Conservation (phyloP, 1,140 invertebrate species). For the Chymomyza costata region DNA sequence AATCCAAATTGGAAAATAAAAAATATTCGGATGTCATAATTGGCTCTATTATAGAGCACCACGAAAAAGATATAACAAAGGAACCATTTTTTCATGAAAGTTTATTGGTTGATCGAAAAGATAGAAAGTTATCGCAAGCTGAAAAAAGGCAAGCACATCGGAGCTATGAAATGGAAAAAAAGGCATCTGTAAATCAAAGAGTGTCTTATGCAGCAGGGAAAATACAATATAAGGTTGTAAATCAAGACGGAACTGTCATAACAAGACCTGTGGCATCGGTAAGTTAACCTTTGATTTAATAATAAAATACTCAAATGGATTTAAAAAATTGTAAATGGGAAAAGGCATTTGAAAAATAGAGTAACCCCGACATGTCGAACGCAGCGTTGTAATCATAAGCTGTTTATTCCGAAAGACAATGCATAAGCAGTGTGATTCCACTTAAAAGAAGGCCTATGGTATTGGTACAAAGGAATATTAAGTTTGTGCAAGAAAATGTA, state of each 20-base stretch:
- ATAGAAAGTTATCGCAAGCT: conserved; percentile 94
- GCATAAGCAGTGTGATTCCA: too few species aligned
- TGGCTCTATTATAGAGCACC: conserved; percentile 82
- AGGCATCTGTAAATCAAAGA: conserved; percentile 82
- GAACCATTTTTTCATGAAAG: conserved; percentile 98
- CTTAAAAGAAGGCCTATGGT: too few species aligned
- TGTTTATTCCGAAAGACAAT: too few species aligned
- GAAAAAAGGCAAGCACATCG: conserved; percentile 95
- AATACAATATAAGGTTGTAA: conserved; percentile 77
- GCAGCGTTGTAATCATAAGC: too few species aligned
- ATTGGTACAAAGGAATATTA: too few species aligned
- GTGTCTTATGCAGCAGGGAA: conserved; percentile 49
- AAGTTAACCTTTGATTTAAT: conserved; percentile 55
- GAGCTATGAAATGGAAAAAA: conserved; percentile 95
- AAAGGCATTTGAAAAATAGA: too few species aligned
- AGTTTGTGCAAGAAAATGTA: too few species aligned
- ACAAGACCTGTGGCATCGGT: conserved; percentile 78
- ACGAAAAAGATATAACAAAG: conserved; percentile 85
- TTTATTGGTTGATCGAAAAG: conserved; percentile 94
- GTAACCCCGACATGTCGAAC: too few species aligned
- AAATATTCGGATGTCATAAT: conserved; percentile 87
- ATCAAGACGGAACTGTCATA: conserved; percentile 79
- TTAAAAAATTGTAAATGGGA: neutral
- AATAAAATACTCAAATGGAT: neutral
- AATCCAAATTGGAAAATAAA: conserved; percentile 77